Evolutionary conservation across 2,888 invertebrate species (phyloP).

Genomic region (Dasysyrphus albostriatus): DNA sequence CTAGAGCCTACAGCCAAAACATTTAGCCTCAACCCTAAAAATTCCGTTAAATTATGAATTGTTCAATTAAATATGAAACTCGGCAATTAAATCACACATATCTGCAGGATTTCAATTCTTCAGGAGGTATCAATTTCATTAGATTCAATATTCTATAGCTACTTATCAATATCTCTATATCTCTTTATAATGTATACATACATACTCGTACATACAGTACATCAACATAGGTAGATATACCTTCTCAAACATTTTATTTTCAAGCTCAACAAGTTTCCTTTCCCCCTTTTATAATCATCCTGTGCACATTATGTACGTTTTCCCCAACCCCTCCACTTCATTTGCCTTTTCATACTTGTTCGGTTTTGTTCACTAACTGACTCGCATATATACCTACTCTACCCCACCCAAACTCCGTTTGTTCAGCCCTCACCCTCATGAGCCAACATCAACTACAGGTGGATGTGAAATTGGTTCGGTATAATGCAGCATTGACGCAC

Average conservation of each 20-base stretch:
- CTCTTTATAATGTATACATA: no score
- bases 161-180: no score
- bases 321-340: background rate
- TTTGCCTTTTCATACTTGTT: constrained; percentile 55
- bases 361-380: constrained; percentile 20
- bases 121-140: no score
- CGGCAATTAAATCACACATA: no score
- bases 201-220: no score
- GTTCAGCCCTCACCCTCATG: background rate
- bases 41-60: no score
- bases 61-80: no score
- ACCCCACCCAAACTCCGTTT: background rate
- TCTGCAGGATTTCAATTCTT: no score
- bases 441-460: constrained; percentile 69
- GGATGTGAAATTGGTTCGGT: constrained; percentile 46
- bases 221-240: no score
- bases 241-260: constrained; percentile 11
- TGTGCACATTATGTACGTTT: constrained; percentile 26
- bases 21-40: no score
- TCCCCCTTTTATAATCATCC: constrained; percentile 27
- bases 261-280: constrained; percentile 66
- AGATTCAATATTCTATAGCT: no score
- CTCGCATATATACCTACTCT: background rate
- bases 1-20: no score
- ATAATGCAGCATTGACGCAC: constrained; percentile 41